A percentile compares a stretch with the other conserved stretches of the same genome.
Evolutionary conservation across 1,140 invertebrate genomes (phyloP).

Genomic region (Zelostemma sp.): DNA sequence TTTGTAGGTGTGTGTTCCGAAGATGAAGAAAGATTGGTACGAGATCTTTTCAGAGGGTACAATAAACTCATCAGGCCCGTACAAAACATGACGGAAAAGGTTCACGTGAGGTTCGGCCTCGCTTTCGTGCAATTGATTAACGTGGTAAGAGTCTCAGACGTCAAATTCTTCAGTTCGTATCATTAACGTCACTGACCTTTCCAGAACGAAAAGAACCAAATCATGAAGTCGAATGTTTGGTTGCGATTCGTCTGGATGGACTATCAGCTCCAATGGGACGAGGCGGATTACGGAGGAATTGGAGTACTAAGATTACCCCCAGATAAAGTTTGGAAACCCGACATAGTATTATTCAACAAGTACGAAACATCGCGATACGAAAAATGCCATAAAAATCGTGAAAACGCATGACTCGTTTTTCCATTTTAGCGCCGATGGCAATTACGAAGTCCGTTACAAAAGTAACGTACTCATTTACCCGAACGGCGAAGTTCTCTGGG

Average conservation of each 20-base stretch:
- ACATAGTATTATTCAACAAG: slow-evolving; percentile 99
- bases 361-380: slow-evolving; percentile 76
- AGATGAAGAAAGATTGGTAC: slow-evolving; percentile 95
- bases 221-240: slow-evolving; percentile 99
- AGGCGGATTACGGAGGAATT: slow-evolving; percentile 97
- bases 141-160: too few relatives aligned
- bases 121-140: slow-evolving; percentile 99
- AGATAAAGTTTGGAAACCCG: slow-evolving; percentile 99
- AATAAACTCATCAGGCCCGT: slow-evolving; percentile 99
- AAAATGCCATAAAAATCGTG: too few relatives aligned
- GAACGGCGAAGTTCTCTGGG: slow-evolving; percentile 94
- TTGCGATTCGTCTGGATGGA: slow-evolving; percentile 97
- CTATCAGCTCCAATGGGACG: slow-evolving; percentile 98
- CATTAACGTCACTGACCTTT: slow-evolving; percentile 16
- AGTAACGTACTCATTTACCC: slow-evolving; percentile 97
- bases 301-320: slow-evolving; percentile 94
- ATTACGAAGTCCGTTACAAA: slow-evolving; percentile 97
- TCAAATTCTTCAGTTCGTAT: too few relatives aligned
- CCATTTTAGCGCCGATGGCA: slow-evolving; percentile 88
- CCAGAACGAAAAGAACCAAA: slow-evolving; percentile 99
- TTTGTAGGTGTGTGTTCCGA: slow-evolving; percentile 82
- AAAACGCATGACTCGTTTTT: background rate
- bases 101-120: slow-evolving; percentile 95
- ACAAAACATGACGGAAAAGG: slow-evolving; percentile 96
- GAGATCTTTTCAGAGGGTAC: slow-evolving; percentile 98